phyloP scores from a whole-genome alignment of 2,797 vertebrate species.

The Anabas testudineus region DNA sequence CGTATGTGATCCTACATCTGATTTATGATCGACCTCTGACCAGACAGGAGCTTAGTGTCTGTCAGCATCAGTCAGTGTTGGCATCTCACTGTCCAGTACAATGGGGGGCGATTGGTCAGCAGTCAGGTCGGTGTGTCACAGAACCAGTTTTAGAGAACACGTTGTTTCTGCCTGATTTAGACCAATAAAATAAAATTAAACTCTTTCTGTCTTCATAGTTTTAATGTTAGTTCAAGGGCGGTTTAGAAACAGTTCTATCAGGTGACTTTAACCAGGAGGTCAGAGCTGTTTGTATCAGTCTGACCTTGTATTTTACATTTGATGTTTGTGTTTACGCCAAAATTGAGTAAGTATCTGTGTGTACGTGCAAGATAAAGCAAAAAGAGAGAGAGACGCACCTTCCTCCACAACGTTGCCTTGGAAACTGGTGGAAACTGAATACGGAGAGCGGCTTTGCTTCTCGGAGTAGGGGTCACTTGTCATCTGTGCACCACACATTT shows the following conservation, averaged over 20 bases:
- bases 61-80: too few species aligned
- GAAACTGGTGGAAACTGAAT: conserved; percentile 63
- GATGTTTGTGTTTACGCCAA: background rate
- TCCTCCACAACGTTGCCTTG: conserved; percentile 55
- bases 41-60: too few species aligned
- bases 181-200: too few species aligned
- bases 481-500: background rate
- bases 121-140: too few species aligned
- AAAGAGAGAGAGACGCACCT: conserved; percentile 10
- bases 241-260: background rate
- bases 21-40: too few species aligned
- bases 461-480: conserved; percentile 43
- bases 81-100: too few species aligned
- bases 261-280: background rate
- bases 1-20: too few species aligned
- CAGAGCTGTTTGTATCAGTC: conserved; percentile 1
- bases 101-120: too few species aligned
- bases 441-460: conserved; percentile 4
- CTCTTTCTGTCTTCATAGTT: too few species aligned
- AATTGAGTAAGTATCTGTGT: conserved; percentile 4
- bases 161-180: too few species aligned
- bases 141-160: too few species aligned
- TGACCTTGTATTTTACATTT: background rate
- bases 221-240: too few species aligned
- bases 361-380: conserved; percentile 1